Conservation (phyloP, 2,888 invertebrate genomes). For the Slavum lentiscoides region DNA sequence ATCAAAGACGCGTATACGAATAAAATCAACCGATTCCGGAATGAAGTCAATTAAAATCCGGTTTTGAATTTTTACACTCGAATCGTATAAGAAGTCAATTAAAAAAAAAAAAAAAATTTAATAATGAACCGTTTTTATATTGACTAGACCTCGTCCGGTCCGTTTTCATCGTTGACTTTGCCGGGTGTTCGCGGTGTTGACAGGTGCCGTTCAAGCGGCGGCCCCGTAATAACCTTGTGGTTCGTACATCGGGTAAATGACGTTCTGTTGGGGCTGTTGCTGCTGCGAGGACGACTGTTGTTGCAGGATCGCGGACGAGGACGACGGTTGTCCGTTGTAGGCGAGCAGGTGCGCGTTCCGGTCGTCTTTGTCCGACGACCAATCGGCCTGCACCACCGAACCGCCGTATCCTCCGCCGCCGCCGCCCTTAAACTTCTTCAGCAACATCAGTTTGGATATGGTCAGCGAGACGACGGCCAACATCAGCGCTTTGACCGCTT, state of each 20-base stretch:
- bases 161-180: too few relatives aligned
- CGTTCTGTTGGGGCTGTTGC: constrained; percentile 16
- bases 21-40: too few relatives aligned
- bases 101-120: too few relatives aligned
- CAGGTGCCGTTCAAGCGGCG: neutral
- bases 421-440: constrained; percentile 56
- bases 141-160: too few relatives aligned
- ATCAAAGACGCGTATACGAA: too few relatives aligned
- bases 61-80: too few relatives aligned
- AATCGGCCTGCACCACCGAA: constrained; percentile 21
- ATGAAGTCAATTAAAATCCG: too few relatives aligned
- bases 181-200: too few relatives aligned
- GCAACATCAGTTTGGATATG: constrained; percentile 56
- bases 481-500: constrained; percentile 56
- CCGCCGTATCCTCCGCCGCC: constrained; percentile 16
- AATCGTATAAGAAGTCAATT: too few relatives aligned
- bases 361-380: constrained; percentile 45
- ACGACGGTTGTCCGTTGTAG: constrained; percentile 21
- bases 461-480: constrained; percentile 55
- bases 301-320: too few relatives aligned
- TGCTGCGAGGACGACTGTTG: neutral
- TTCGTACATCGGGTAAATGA: constrained; percentile 36
- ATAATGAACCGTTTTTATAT: too few relatives aligned
- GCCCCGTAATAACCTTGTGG: constrained; percentile 30
- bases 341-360: constrained; percentile 37